Percentiles rank a stretch among this genome's conserved stretches.
Evolutionary conservation across 2,113 vertebrate genomes (phyloP).

Genomic region (Takifugu bimaculatus): DNA sequence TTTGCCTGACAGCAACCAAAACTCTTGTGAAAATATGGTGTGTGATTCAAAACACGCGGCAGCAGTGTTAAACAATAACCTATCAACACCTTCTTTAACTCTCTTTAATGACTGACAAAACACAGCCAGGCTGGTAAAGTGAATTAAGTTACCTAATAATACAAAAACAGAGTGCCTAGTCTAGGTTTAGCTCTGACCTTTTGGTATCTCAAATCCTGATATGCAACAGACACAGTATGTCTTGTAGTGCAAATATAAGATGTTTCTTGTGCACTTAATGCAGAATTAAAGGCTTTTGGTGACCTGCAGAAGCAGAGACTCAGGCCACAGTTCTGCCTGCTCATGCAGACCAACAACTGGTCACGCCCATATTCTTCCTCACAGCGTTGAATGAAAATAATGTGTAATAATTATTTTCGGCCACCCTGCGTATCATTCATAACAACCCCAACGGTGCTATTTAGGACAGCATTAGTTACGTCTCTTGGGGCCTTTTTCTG

Average conservation of each 20-base stretch:
- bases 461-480: background rate
- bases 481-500: slow-evolving; percentile 2
- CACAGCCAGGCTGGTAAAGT: background rate
- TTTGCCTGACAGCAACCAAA: too few species aligned
- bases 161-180: too few species aligned
- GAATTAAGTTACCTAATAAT: background rate
- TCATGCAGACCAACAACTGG: slow-evolving; percentile 2
- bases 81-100: too few species aligned
- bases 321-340: slow-evolving; percentile 3
- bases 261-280: too few species aligned
- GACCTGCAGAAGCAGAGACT: slow-evolving; percentile 12
- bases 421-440: background rate
- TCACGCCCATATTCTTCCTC: slow-evolving; percentile 13
- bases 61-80: too few species aligned
- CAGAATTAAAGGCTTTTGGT: background rate
- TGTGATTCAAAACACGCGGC: too few species aligned
- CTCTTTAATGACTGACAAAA: slow-evolving; percentile 13
- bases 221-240: too few species aligned
- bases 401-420: slow-evolving; percentile 4
- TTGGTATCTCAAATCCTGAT: too few species aligned
- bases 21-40: too few species aligned
- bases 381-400: slow-evolving; percentile 1
- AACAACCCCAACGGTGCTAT: slow-evolving; percentile 1
- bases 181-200: too few species aligned
- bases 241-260: too few species aligned